Evolutionary conservation across 2,113 vertebrate genomes (phyloP).

Genomic region (Lasiurus borealis): DNA sequence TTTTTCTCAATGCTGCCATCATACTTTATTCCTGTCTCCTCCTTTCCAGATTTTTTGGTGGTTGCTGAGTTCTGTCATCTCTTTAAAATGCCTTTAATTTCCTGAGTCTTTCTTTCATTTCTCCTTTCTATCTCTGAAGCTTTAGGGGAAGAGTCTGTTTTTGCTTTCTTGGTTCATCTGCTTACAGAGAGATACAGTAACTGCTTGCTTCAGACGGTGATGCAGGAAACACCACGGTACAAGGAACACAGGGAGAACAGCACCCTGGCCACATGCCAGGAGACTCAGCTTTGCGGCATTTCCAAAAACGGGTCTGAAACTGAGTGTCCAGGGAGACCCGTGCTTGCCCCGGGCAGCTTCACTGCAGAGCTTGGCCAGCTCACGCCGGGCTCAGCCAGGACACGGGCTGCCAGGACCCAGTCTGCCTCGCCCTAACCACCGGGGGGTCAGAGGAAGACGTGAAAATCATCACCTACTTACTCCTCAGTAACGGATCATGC

Average conservation of each 20-base stretch:
- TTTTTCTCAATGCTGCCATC: neutral
- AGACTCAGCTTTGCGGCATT: neutral
- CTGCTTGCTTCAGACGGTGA: neutral
- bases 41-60: neutral
- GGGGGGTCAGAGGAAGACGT: neutral
- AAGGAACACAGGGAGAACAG: neutral
- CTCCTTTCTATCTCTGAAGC: neutral
- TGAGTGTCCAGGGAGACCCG: neutral
- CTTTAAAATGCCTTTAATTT: neutral
- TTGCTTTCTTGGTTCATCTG: neutral
- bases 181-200: slow-evolving; percentile 31
- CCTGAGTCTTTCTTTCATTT: slow-evolving; percentile 16
- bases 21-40: neutral
- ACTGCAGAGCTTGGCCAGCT: neutral
- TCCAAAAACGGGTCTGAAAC: neutral
- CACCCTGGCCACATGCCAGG: neutral
- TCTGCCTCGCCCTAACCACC: neutral
- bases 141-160: slow-evolving; percentile 29
- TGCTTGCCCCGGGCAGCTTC: neutral
- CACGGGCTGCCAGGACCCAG: neutral
- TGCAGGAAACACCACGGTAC: neutral
- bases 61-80: neutral
- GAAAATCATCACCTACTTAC: neutral
- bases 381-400: neutral
- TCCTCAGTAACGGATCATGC: neutral